Percentiles rank a stretch among this genome's conserved stretches.
Evolutionary conservation across 2,888 invertebrate species (phyloP).

Genomic region (Meteorus cinctellus): DNA sequence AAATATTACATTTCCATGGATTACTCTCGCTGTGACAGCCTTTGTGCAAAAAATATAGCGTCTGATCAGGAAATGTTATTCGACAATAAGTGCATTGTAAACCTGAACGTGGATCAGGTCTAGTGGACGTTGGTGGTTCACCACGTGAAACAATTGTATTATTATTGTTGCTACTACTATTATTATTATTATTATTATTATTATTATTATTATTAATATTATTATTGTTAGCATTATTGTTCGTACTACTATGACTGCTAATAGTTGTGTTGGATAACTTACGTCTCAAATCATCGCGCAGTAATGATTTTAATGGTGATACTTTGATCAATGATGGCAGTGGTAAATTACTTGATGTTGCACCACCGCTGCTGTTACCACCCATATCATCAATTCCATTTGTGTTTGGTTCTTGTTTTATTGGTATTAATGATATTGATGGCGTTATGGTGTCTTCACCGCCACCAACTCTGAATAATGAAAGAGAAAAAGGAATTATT

Average conservation of each 20-base stretch:
- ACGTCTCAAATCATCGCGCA: conserved; percentile 88
- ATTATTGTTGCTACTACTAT: conserved; percentile 49
- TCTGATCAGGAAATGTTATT: conserved; percentile 94
- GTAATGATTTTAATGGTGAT: conserved; percentile 88
- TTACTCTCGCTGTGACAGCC: conserved; percentile 98
- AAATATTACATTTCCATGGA: conserved; percentile 98
- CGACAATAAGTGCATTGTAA: conserved; percentile 93
- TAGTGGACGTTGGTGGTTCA: conserved; percentile 80
- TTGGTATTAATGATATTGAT: conserved; percentile 89
- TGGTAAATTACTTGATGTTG: conserved; percentile 80
- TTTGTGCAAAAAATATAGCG: conserved; percentile 96
- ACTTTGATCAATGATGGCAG: conserved; percentile 85
- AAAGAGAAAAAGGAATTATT: not conserved
- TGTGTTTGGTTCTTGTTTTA: conserved; percentile 78
- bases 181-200: conserved; percentile 33
- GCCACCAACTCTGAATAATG: conserved; percentile 67
- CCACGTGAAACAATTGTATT: conserved; percentile 66
- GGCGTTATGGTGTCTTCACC: conserved; percentile 82
- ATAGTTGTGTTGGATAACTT: conserved; percentile 79
- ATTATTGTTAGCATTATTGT: conserved; percentile 27
- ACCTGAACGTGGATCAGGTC: conserved; percentile 77
- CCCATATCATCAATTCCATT: conserved; percentile 74
- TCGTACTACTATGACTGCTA: conserved; percentile 57
- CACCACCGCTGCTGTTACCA: conserved; percentile 70
- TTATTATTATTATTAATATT: conserved; percentile 46